These are phyloP conservation scores for Solenopsis invicta DNA, from an alignment of 1,140 invertebrate genomes.

Conservation along the genomic window DNA sequence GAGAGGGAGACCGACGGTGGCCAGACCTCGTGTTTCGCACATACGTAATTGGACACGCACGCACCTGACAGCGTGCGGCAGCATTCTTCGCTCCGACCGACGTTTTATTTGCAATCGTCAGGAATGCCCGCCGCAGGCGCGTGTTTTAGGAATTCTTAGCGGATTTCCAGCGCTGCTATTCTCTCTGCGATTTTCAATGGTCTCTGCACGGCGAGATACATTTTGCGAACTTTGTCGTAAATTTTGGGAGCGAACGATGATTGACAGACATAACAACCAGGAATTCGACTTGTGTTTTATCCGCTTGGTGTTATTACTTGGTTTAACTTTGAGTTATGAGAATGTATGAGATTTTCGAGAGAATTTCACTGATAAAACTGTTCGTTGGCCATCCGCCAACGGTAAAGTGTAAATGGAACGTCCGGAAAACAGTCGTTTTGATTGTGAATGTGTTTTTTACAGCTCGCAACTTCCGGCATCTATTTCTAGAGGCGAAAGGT, in stretches of 20 bases:
- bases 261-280: not conserved
- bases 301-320: not conserved
- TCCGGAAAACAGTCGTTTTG: not conserved
- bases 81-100: not conserved
- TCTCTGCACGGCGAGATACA: not conserved
- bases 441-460: constrained; percentile 29
- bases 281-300: no score
- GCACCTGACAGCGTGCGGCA: not conserved
- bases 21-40: not conserved
- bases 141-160: constrained; percentile 14
- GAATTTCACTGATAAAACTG: constrained; percentile 18
- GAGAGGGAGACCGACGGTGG: not conserved
- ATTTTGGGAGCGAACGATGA: not conserved
- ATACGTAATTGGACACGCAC: constrained; percentile 1
- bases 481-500: constrained; percentile 27
- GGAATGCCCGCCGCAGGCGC: not conserved
- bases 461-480: constrained; percentile 37
- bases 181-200: not conserved
- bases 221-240: not conserved
- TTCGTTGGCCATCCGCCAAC: not conserved
- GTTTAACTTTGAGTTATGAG: not conserved
- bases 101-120: constrained; percentile 2
- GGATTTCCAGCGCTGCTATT: not conserved
- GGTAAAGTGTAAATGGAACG: not conserved
- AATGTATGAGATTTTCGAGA: constrained; percentile 12